Base-by-base conservation (phyloP, 2,888 invertebrate genomes). In the Thymelicus sylvestris region DNA sequence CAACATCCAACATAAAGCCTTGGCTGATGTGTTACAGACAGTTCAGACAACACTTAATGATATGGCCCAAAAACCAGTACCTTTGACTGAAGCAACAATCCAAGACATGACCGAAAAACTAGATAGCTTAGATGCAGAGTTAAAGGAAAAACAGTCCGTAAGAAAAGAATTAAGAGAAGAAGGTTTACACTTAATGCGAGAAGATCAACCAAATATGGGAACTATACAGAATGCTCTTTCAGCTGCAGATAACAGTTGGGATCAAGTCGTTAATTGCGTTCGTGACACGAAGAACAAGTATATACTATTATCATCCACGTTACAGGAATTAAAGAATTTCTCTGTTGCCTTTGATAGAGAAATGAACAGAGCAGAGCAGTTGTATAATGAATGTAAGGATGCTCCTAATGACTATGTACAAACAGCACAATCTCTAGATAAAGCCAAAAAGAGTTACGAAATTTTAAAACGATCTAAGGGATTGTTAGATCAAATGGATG, bases 161-260 rank as follows among this genome's bases (percentile, higher is more conserved):
- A 96, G 96, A 81, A 95, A 97, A 75, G 95, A 96, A 76, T 92
- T 98, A n/a, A 95, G 97, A 79, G 96, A 96, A 80, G 96, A 97
- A 91, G 98, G 97, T 0, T 94, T 97, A 68, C 95, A 96, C 79
- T 88, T 98, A 75, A 96, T 98, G 95, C 96, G 97, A 82, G 96
- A 97, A 90, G 97, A 98, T 88, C 96, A 97, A 81, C 95, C 96
- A 66, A 97, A 97, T 77, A 96, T 97, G 87, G 96, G 97, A 0
- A 95, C 95, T 0, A 96, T 98, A 73, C 98, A 98, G 87, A 97
- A 97, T 78, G 96, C 96, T 62, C 88, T 98, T 0, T 94, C 97
- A 0, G 95, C 96, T 0, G 95, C 97, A 57, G 98, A 98, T 81
- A 95, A 96, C 69, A 96, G 96, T 76, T 98, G 97, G 95, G 97